Base-by-base conservation (phyloP, 2,888 invertebrate genomes). In the Andrena bucephala region DNA sequence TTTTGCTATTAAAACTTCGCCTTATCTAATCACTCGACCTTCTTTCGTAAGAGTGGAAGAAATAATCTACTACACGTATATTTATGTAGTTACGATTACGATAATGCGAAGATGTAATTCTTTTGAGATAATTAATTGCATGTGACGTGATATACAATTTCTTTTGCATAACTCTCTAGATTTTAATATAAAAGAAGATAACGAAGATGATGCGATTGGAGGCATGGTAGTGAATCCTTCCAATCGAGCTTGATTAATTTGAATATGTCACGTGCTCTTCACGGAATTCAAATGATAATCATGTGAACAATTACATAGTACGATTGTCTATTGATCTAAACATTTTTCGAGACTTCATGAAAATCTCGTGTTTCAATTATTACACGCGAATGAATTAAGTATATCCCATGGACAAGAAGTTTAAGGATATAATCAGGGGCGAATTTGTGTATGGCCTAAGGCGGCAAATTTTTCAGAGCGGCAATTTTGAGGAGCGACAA, bases 21-120 rank as follows among this genome's bases (percentile, higher is more conserved):
- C 62, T 82, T 81, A 82, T 82, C 82, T 82, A 82, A 82, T 82
- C 82, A 36, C 6, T 4, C 50, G 72, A 68, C 48, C 54, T 69
- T 65, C 54, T 74, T 59, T 81, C 52, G 24, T 70, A 73, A 81
- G 42, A 54, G 8, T 24, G 54, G 31, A 33, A 67, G 6, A 67
- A 57, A 48, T 63, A 27, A 4, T 68, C 42, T 42, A 16, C 42
- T 42, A 42, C 13, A 42, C 16, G 16, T 42, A 42, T 5, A 1
- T 27, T 16, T 16, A 36, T 20, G 4, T n/a, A 48, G 54, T 24
- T n/a, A 52, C 16, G 52, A 71, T 67, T 65, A 16, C 16, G 31
- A 29, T 67, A 52, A 62, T 33, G 13, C 27, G 20, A 59, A 57
- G 29, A 60, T 27, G 27, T 57, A 20, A 48, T 31, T n/a, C 62